phyloP scores from a whole-genome alignment of 2,888 invertebrate species.

The Agrochola litura region DNA sequence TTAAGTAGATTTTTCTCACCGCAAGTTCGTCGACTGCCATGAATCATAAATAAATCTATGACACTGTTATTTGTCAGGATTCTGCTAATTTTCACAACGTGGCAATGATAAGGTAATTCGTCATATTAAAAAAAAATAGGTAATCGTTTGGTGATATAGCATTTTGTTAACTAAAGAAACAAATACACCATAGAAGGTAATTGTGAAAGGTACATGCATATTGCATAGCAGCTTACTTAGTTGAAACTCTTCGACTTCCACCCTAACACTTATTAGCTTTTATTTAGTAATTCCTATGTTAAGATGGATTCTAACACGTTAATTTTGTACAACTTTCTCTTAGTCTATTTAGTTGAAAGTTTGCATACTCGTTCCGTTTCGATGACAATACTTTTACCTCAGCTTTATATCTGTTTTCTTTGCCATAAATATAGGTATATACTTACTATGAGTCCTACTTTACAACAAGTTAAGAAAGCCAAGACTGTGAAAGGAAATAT shows the following conservation, averaged over 20 bases:
- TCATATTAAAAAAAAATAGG: neutral
- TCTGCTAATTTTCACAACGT: conserved; percentile 40
- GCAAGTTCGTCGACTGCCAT: conserved; percentile 4
- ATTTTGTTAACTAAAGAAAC: neutral
- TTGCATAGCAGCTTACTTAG: neutral
- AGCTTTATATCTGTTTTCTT: neutral
- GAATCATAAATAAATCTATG: neutral
- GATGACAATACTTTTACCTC: neutral
- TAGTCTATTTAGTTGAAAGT: neutral
- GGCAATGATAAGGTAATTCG: conserved; percentile 30
- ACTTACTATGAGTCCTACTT: too few species aligned
- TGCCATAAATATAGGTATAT: neutral
- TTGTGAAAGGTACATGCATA: neutral
- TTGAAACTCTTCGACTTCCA: neutral
- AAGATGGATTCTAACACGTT: too few species aligned
- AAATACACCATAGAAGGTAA: neutral
- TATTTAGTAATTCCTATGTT: neutral
- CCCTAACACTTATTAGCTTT: neutral
- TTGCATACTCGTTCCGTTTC: neutral
- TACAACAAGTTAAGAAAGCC: neutral
- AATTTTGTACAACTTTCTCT: neutral
- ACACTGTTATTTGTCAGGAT: conserved; percentile 12
- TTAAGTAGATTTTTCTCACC: neutral
- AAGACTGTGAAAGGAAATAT: neutral
- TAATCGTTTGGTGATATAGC: neutral